Conservation (phyloP, 2,797 vertebrate genomes). For the Chromis chromis region DNA sequence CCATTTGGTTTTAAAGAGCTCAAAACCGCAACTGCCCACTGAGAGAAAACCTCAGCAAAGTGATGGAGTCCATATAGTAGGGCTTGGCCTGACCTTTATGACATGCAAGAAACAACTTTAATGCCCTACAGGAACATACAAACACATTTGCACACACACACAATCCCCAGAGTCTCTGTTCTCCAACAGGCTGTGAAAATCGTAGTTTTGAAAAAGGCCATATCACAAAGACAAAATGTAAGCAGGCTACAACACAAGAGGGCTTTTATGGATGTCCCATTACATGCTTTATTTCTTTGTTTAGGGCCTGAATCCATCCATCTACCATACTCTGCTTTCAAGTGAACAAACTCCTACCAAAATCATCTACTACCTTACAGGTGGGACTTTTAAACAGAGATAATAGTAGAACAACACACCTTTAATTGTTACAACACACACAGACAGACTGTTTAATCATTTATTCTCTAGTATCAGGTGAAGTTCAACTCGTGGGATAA, state of each 20-base stretch:
- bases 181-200: constrained; percentile 45
- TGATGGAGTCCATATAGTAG: not conserved
- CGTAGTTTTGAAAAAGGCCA: constrained; percentile 40
- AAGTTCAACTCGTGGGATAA: constrained; percentile 36
- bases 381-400: constrained; percentile 27
- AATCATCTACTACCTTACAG: constrained; percentile 7
- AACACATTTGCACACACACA: not conserved
- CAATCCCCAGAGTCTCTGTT: constrained; percentile 18
- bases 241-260: constrained; percentile 33
- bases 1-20: constrained; percentile 17
- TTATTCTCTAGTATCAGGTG: constrained; percentile 47
- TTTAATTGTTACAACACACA: constrained; percentile 31
- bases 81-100: constrained; percentile 41
- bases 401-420: constrained; percentile 16
- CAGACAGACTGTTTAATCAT: constrained; percentile 36
- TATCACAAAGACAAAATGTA: constrained; percentile 36
- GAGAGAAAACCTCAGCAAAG: constrained; percentile 18
- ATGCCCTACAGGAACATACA: constrained; percentile 16
- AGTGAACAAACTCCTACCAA: constrained; percentile 20
- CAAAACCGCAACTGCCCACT: not conserved
- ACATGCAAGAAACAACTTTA: constrained; percentile 27
- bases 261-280: constrained; percentile 33
- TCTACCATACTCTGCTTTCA: constrained; percentile 23
- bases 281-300: constrained; percentile 40
- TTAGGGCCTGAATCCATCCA: constrained; percentile 20